A percentile compares a stretch with the other conserved stretches of the same genome.
Conservation (phyloP, 1,140 invertebrate species). For the fruit fly (Drosophila melanogaster) region Release_6_plus_ISO1_MT NT_033779.5:14188001-14188500, state of each 20-base stretch:
- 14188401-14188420: constrained; percentile 27
- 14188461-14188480: constrained; percentile 24
- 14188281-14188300: constrained; percentile 67
- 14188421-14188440: constrained; percentile 77
- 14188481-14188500: constrained; percentile 23
- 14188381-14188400: constrained; percentile 33
- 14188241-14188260: constrained; percentile 10
- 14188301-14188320: constrained; percentile 62
- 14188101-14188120: constrained; percentile 23
- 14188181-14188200: constrained; percentile 39
- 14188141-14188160: constrained; percentile 64
- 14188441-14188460: constrained; percentile 74
- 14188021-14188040: constrained; percentile 29
- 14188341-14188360: constrained; percentile 26
- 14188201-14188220: constrained; percentile 73
- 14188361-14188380: constrained; percentile 58
- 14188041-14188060: constrained; percentile 65
- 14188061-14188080: constrained; percentile 60
- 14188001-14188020: constrained; percentile 53
- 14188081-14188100: constrained; percentile 39
- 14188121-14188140: constrained; percentile 70
- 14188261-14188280: constrained; percentile 12
- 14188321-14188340: constrained; percentile 62
- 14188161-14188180: constrained; percentile 47
- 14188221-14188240: constrained; percentile 76